Conservation (phyloP, 2,888 invertebrate genomes). For the Lapara coniferarum region DNA sequence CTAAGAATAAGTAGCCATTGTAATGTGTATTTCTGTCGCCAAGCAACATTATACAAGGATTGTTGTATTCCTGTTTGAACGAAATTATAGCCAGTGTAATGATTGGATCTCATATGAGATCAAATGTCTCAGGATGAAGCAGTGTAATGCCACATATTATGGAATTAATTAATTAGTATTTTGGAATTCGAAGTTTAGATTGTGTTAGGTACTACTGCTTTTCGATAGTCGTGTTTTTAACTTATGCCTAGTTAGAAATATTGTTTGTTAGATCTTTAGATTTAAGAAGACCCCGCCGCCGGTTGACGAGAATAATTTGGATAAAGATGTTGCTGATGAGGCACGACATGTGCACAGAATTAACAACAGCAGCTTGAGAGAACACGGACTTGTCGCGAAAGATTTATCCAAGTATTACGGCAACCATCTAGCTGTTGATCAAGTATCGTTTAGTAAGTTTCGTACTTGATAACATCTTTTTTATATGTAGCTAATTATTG, state of each 20-base stretch:
- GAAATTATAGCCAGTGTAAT: too few relatives aligned
- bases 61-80: too few relatives aligned
- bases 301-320: conserved; percentile 64
- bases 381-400: conserved; percentile 84
- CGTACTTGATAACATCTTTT: neutral
- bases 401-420: conserved; percentile 90
- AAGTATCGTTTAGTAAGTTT: conserved; percentile 79
- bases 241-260: neutral
- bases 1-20: too few relatives aligned
- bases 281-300: conserved; percentile 57
- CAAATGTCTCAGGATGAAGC: too few relatives aligned
- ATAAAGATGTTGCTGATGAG: conserved; percentile 84
- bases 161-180: too few relatives aligned
- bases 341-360: conserved; percentile 71
- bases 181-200: too few relatives aligned
- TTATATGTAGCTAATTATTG: too few relatives aligned
- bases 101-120: too few relatives aligned
- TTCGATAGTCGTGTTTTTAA: neutral
- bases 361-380: conserved; percentile 53
- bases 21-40: too few relatives aligned
- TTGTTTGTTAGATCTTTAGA: conserved; percentile 52
- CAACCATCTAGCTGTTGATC: conserved; percentile 90
- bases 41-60: too few relatives aligned
- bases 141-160: too few relatives aligned
- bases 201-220: too few relatives aligned